These are phyloP conservation scores for Alloscopus bannaensis DNA, from an alignment of 2,888 invertebrate species.

Conservation along the genomic window DNA sequence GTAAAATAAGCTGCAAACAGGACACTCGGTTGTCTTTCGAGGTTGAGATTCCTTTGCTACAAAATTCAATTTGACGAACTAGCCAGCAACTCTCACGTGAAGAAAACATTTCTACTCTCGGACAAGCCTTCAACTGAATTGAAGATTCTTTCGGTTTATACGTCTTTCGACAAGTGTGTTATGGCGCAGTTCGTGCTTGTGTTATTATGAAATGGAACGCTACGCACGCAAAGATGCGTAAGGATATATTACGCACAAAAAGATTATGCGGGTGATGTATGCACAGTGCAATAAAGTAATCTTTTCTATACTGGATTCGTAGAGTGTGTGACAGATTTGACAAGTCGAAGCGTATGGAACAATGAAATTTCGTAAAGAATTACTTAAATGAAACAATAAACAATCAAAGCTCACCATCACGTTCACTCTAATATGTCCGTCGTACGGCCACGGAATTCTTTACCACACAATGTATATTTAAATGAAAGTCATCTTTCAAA, in stretches of 20 bases:
- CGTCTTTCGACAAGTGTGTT: too few species aligned
- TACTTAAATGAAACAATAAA: constrained; percentile 26
- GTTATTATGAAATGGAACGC: too few species aligned
- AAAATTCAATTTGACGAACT: constrained; percentile 16
- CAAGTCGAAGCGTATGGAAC: constrained; percentile 24
- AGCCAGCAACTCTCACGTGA: not conserved
- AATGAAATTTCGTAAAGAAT: constrained; percentile 29
- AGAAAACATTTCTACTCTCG: constrained; percentile 7
- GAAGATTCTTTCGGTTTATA: too few species aligned
- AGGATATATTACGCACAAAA: too few species aligned
- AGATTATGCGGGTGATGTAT: too few species aligned
- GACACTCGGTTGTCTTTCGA: not conserved
- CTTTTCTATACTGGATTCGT: not conserved
- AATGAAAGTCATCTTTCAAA: constrained; percentile 32
- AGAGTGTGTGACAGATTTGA: constrained; percentile 9
- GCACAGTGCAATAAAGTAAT: too few species aligned
- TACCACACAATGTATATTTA: constrained; percentile 38
- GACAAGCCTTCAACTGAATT: constrained; percentile 4
- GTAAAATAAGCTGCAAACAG: not conserved
- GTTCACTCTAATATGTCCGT: not conserved
- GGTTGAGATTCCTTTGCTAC: constrained; percentile 4
- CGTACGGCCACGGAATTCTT: not conserved
- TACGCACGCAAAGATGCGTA: too few species aligned
- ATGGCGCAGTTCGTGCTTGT: too few species aligned
- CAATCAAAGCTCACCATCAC: constrained; percentile 22